A percentile compares a stretch with the other conserved stretches of the same genome.
These are phyloP conservation scores for Atherinosoma microstoma DNA, from an alignment of 2,797 vertebrate species.

Conservation along the genomic window DNA sequence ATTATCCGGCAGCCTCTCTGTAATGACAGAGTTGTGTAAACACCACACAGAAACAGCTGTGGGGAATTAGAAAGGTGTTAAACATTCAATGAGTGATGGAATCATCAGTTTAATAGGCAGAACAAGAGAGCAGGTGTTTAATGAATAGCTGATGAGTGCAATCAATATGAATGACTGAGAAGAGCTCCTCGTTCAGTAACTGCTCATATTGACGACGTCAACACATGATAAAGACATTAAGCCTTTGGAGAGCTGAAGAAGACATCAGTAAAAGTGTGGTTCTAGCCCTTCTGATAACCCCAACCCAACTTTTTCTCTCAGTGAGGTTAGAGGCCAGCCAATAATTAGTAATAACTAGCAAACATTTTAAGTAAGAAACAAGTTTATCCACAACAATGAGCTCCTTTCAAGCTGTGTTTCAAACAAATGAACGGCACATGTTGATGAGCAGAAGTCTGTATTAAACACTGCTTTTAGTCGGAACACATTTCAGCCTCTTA, in stretches of 20 bases:
- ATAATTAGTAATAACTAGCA: background rate
- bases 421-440: background rate
- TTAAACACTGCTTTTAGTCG: background rate
- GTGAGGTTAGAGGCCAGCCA: background rate
- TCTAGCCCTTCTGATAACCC: background rate
- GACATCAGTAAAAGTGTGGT: background rate
- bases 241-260: background rate
- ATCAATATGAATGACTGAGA: conserved; percentile 66
- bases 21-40: conserved; percentile 39
- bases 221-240: conserved; percentile 19
- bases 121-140: conserved; percentile 69
- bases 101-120: conserved; percentile 43
- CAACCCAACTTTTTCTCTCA: background rate
- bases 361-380: background rate
- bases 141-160: conserved; percentile 67
- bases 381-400: background rate
- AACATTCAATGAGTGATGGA: conserved; percentile 57
- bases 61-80: conserved; percentile 53
- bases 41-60: conserved; percentile 15
- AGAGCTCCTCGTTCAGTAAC: conserved; percentile 41
- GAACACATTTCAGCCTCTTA: no score
- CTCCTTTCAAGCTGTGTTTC: background rate
- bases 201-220: conserved; percentile 20
- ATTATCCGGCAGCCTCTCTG: conserved; percentile 34
- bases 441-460: background rate